Base-by-base conservation (phyloP, 2,113 vertebrate genomes). In the Oreochromis aureus region DNA sequence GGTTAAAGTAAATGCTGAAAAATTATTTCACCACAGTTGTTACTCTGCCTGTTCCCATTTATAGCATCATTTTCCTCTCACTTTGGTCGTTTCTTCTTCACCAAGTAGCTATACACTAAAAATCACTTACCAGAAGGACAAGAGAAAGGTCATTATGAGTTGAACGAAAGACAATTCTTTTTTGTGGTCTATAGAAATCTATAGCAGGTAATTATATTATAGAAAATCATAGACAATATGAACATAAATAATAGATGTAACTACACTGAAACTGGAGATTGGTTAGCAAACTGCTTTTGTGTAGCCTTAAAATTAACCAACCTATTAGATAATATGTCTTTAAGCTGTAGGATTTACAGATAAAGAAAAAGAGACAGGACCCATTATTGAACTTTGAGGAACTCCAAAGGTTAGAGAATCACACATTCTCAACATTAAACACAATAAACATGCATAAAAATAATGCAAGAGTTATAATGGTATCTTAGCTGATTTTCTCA, bases 1-100 rank as follows among this genome's bases (percentile, higher is more conserved):
- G 88, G 87, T 90, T 89, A 41, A 88, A 81, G 27, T 78, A 86
- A 92, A 90, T 56, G 78, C 48, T 89, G 7, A 32, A 84, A 63
- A 86, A 76, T 81, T 3, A 83, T 73, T 89, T 81, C 58, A 92
- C 71, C 73, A 59, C 16, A 34, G 36, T 84, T 86, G 11, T 55
- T 85, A 19, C 56, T 66, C 76, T 86, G 81, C 82, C 89, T 36
- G 41, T 81, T 89, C 34, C 56, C 30, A 86, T 89, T 91, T 48
- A 24, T 13, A 53, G 83, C 39, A 55, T 83, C 46, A 51, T 34
- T 79, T 18, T 84, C 44, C 30, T 59, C 44, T 53, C 46, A 39
- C 61, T 85, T 63, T 63, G 19, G 27, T 44, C 2, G 1, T 10
- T 44, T 69, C 71, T 76, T 82, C 63, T 76, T 87, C 22, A 27